Evolutionary conservation across 2,888 invertebrate genomes (phyloP).

Genomic region (Cephus pygmeus): DNA sequence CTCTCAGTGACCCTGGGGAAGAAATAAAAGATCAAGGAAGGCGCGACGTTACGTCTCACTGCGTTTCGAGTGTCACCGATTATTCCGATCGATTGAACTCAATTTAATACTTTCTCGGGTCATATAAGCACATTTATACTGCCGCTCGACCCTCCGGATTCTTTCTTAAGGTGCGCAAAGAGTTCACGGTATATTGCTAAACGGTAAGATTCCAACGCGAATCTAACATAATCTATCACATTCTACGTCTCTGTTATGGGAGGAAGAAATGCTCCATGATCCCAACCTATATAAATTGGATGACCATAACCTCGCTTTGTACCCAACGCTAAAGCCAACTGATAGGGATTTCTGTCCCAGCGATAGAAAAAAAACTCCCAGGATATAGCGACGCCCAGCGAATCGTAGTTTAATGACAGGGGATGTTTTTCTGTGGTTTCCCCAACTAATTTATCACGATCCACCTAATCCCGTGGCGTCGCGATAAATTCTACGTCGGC

Average conservation of each 20-base stretch:
- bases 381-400: not conserved
- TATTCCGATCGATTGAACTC: slow-evolving; percentile 15
- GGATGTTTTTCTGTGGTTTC: not conserved
- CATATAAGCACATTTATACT: not conserved
- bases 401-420: not conserved
- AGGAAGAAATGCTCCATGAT: not conserved
- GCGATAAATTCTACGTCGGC: not conserved
- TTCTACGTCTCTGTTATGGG: not conserved
- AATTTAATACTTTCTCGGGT: slow-evolving; percentile 8
- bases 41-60: not conserved
- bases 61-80: slow-evolving; percentile 1
- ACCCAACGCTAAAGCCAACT: not conserved
- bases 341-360: not conserved
- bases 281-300: not conserved
- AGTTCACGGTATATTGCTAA: not conserved
- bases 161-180: not conserved
- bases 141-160: not conserved
- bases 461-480: not conserved
- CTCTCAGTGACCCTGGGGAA: not conserved
- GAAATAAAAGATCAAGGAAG: not conserved
- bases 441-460: not conserved
- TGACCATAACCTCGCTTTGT: not conserved
- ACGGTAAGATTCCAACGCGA: not conserved
- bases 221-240: not conserved
- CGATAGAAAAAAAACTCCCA: not conserved